A percentile compares a stretch with the other conserved stretches of the same genome.
Evolutionary conservation across 2,113 vertebrate species (phyloP).

Genomic region (Eubucco bourcierii): DNA sequence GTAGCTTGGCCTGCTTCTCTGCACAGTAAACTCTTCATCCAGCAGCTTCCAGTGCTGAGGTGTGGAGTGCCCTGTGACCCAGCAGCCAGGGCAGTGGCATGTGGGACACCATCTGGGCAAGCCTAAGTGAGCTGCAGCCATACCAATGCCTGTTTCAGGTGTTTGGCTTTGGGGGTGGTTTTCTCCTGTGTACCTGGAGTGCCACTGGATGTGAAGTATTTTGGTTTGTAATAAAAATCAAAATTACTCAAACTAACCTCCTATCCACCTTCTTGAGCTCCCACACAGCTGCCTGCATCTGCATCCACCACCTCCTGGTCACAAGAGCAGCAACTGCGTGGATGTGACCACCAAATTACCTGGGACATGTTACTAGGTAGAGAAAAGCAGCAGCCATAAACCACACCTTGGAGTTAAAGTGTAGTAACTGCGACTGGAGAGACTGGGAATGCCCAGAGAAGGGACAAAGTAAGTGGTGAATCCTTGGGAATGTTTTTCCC

Average conservation of each 20-base stretch:
- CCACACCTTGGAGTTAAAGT: not conserved
- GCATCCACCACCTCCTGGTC: not conserved
- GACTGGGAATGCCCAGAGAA: not conserved
- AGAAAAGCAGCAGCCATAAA: not conserved
- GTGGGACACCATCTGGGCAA: not conserved
- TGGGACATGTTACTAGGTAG: not conserved
- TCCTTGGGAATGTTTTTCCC: not conserved
- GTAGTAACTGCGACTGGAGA: not conserved
- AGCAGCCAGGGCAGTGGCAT: not conserved
- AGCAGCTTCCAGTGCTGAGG: not conserved
- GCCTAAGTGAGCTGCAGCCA: not conserved
- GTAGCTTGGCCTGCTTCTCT: not conserved
- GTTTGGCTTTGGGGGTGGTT: not conserved
- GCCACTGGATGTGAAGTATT: not conserved
- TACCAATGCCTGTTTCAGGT: not conserved
- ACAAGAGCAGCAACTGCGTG: not conserved
- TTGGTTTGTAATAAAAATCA: slow-evolving; percentile 55
- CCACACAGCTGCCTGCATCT: not conserved
- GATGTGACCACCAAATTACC: not conserved
- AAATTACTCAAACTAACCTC: not conserved
- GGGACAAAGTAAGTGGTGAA: not conserved
- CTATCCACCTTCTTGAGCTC: not conserved
- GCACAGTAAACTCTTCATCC: not conserved
- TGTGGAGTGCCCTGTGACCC: rapidly evolving
- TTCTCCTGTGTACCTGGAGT: not conserved